These are phyloP conservation scores for Mastacembelus armatus DNA, from an alignment of 2,797 vertebrate genomes.

Conservation along the genomic window DNA sequence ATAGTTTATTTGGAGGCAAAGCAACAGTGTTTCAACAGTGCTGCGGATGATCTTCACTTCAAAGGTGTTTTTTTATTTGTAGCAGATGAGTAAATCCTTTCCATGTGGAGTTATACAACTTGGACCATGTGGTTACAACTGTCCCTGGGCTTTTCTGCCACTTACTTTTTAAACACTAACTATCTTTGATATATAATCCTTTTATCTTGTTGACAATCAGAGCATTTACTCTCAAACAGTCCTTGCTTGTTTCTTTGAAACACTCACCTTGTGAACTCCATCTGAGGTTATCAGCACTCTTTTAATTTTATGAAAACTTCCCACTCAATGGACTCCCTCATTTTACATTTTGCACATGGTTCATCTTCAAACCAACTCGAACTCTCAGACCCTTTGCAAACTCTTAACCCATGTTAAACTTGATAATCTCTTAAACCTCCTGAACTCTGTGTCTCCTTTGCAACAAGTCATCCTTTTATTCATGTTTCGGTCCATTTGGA, in stretches of 20 bases:
- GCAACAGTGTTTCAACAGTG: no score
- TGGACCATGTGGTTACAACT: constrained; percentile 11
- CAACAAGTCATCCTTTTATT: constrained; percentile 56
- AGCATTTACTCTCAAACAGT: background rate
- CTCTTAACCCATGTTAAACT: constrained; percentile 57
- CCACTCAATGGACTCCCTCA: constrained; percentile 1
- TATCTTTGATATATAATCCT: background rate
- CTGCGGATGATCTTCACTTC: no score
- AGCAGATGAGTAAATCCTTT: no score
- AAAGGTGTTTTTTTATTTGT: no score
- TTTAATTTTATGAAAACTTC: constrained; percentile 20
- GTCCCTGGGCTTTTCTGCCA: background rate
- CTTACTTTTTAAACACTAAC: background rate
- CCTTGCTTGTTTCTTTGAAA: no score
- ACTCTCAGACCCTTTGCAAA: constrained; percentile 42
- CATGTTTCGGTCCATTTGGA: constrained; percentile 36
- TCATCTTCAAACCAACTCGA: constrained; percentile 21
- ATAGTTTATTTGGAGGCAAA: no score
- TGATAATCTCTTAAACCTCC: constrained; percentile 57
- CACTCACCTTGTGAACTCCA: background rate
- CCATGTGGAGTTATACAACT: constrained; percentile 6
- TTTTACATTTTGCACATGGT: constrained; percentile 9
- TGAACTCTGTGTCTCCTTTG: constrained; percentile 48
- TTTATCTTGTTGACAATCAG: background rate
- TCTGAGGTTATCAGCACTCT: constrained; percentile 11